These are phyloP conservation scores for Meandrusa payeni DNA, from an alignment of 2,888 invertebrate genomes.

Conservation along the genomic window DNA sequence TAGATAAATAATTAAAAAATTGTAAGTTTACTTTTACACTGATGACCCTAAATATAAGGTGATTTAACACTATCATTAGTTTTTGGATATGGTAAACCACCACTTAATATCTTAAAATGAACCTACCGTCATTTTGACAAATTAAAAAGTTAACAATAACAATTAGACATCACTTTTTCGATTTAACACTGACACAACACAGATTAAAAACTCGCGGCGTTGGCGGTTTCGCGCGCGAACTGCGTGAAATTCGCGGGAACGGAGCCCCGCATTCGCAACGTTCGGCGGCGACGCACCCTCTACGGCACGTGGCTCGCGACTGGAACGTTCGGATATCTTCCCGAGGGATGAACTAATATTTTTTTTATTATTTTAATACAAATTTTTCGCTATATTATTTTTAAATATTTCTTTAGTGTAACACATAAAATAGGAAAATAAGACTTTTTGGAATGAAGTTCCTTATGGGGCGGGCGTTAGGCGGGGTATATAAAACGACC, in stretches of 20 bases:
- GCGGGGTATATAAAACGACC: no score
- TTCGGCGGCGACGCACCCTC: constrained; percentile 54
- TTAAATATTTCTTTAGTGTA: no score
- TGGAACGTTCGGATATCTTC: constrained; percentile 47
- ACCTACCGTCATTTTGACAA: background rate
- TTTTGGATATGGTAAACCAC: no score
- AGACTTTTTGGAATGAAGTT: no score
- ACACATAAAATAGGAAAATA: no score
- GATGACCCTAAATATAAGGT: no score
- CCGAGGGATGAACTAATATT: constrained; percentile 30
- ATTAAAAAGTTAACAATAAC: background rate
- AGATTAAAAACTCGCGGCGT: constrained; percentile 8
- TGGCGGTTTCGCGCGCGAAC: constrained; percentile 19
- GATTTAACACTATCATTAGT: no score
- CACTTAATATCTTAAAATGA: no score
- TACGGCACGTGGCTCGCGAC: constrained; percentile 63
- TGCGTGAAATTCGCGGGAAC: constrained; percentile 21
- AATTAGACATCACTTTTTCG: constrained; percentile 3
- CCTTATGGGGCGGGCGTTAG: no score
- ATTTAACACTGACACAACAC: constrained; percentile 9
- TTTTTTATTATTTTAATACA: background rate
- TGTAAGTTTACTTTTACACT: no score
- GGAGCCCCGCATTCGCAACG: constrained; percentile 53
- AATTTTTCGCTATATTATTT: background rate
- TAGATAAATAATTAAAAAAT: no score